phyloP scores from a whole-genome alignment of 1,140 invertebrate genomes.

The Camponotus vicinus region DNA sequence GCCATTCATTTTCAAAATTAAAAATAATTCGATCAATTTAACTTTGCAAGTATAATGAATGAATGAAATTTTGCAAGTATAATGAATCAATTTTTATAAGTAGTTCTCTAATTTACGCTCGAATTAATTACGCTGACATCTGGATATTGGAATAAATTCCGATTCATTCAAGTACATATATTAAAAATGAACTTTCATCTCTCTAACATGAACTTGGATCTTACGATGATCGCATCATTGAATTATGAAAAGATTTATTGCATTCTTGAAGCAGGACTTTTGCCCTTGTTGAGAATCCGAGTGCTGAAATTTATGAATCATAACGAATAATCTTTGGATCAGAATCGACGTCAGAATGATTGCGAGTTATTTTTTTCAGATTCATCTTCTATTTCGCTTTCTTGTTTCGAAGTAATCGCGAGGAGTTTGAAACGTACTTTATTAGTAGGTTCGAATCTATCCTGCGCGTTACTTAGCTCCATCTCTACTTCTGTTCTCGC shows the following conservation, averaged over 20 bases:
- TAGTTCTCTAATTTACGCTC: background rate
- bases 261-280: conserved; percentile 32
- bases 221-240: background rate
- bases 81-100: background rate
- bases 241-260: conserved; percentile 2
- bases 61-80: background rate
- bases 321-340: background rate
- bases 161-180: background rate
- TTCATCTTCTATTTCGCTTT: background rate
- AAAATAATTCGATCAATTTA: background rate
- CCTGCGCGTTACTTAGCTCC: background rate
- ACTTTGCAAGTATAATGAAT: background rate
- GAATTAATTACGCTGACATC: background rate
- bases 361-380: background rate
- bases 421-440: background rate
- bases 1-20: background rate
- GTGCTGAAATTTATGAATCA: conserved; percentile 11
- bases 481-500: conserved; percentile 20
- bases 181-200: background rate
- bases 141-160: background rate
- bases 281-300: background rate
- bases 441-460: background rate
- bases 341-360: background rate
- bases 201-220: background rate
- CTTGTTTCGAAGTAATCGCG: background rate